Evolutionary conservation across 2,113 vertebrate species (phyloP).

Genomic region (Thunnus thynnus): DNA sequence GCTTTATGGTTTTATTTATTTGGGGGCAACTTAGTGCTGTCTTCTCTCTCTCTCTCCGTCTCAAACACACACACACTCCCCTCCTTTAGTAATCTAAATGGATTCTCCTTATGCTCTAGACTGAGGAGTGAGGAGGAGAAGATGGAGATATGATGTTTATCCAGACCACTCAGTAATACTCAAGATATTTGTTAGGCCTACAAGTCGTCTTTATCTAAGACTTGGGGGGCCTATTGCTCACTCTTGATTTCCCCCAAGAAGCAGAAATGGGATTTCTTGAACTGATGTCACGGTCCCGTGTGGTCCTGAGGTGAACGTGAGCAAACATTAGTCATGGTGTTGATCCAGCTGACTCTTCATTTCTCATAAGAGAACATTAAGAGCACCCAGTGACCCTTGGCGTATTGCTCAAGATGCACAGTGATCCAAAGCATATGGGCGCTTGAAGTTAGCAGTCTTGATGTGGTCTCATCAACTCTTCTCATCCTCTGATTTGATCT

Average conservation of each 20-base stretch:
- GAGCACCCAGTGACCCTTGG: constrained; percentile 58
- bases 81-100: constrained; percentile 50
- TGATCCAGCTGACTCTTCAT: constrained; percentile 78
- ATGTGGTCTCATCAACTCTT: constrained; percentile 44
- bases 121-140: constrained; percentile 39
- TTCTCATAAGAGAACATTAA: constrained; percentile 71
- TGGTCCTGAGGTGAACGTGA: constrained; percentile 70
- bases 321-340: constrained; percentile 75
- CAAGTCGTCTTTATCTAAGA: constrained; percentile 68
- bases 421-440: constrained; percentile 74
- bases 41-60: constrained; percentile 6
- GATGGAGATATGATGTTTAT: constrained; percentile 61
- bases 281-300: constrained; percentile 73
- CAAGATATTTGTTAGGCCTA: constrained; percentile 69
- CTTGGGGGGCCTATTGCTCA: constrained; percentile 75
- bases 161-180: constrained; percentile 67
- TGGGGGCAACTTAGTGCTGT: constrained; percentile 53
- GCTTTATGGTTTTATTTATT: constrained; percentile 66
- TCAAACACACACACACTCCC: constrained; percentile 4
- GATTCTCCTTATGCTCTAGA: constrained; percentile 39
- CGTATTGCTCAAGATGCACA: constrained; percentile 60
- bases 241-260: constrained; percentile 72
- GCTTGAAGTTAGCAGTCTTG: constrained; percentile 18
- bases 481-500: constrained; percentile 50
- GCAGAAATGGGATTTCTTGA: constrained; percentile 69